Conservation (phyloP, 2,113 vertebrate species). For the Cyanoderma ruficeps region DNA sequence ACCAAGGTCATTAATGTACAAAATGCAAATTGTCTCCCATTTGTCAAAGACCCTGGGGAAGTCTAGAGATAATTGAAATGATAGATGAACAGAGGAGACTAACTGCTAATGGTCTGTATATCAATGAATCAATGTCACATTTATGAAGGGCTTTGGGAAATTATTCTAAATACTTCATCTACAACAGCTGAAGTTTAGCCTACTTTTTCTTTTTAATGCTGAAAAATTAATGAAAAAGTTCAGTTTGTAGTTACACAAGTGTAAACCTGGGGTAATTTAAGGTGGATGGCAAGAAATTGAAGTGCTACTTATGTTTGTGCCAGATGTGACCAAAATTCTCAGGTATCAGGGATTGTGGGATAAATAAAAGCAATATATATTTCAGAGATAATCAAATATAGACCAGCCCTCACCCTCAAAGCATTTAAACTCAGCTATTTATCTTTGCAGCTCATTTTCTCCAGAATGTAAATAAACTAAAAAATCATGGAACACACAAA, state of each 20-base stretch:
- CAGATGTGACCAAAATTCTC: neutral
- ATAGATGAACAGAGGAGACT: constrained; percentile 78
- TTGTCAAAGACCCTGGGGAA: constrained; percentile 75
- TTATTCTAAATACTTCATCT: constrained; percentile 69
- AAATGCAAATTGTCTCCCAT: constrained; percentile 76
- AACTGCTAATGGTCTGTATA: constrained; percentile 74
- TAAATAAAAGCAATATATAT: neutral
- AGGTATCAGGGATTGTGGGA: neutral
- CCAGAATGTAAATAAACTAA: neutral
- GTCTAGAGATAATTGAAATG: constrained; percentile 78
- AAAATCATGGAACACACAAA: neutral
- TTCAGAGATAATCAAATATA: neutral
- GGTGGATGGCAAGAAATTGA: neutral
- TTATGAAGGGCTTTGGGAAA: constrained; percentile 73
- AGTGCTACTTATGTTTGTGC: neutral
- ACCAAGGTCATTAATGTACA: constrained; percentile 74
- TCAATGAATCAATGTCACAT: constrained; percentile 79
- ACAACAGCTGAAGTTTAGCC: constrained; percentile 65
- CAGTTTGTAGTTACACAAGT: neutral
- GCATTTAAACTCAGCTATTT: neutral
- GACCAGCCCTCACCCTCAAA: neutral
- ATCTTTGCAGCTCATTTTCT: neutral
- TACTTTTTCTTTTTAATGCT: constrained; percentile 57
- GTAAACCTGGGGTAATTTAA: neutral
- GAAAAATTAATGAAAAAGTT: constrained; percentile 49